Evolutionary conservation across 2,888 invertebrate species (phyloP), one percentile per base, ranked within the genome.

Genomic region (Epinotia bilunana): DNA sequence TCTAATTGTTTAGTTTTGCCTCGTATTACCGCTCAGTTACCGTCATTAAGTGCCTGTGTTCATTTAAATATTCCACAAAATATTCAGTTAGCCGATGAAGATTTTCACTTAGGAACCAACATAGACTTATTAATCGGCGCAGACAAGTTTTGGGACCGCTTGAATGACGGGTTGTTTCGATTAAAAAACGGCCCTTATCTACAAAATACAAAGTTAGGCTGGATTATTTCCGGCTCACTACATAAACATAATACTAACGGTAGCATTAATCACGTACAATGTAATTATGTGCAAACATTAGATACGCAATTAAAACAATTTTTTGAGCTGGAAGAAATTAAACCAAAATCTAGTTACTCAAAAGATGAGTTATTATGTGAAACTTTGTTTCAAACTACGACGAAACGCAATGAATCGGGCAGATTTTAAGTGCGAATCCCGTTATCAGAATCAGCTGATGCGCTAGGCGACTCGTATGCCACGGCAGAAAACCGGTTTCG

Each of bases 341-440:
- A 63, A 43, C 43, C 63, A 3, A 63, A 63, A 63, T 18, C 39
- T 11, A 64, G 2, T 28, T 28, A 64, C 20, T 64, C 63, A 64
- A 64, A 64, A 20, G 46, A 63, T 46, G 46, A 63, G 20, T 4
- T 46, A 23, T 20, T 55, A 3, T 55, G 55, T n/a, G 55, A 55
- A n/a, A 55, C 55, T 6, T 55, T 55, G n/a, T 55, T 55, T 46
- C 16, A 49, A 65, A 65, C 49, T 16, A 78, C 77, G 4, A 80
- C 81, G 1, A 60, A 55, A 43, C 79, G 78, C 20, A 64, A 70
- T 16, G 60, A 70, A 33, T 68, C 68, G n/a, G 80, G 79, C 43
- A 71, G 79, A 18, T 80, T 78, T 74, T 75, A 55, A 11, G 79
- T 80, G 7, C 76, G 76, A 18, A 79, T 80, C 12, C 80, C 80